Percentiles rank a stretch among this genome's conserved stretches.
These are phyloP conservation scores for Fulica atra DNA, from an alignment of 2,113 vertebrate species.

Conservation along the genomic window DNA sequence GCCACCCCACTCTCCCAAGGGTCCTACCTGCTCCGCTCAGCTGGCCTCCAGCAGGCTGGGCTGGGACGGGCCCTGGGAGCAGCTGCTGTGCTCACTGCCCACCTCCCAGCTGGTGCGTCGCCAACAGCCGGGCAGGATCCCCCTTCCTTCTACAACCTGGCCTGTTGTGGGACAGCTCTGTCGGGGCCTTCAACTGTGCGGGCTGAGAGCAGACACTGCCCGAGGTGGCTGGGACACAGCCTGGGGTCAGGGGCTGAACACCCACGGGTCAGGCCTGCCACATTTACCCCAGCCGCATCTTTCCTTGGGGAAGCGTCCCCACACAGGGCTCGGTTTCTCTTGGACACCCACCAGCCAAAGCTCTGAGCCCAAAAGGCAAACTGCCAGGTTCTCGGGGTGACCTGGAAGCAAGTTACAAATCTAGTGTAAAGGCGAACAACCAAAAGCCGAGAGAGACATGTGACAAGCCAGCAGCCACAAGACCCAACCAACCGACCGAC, in stretches of 20 bases:
- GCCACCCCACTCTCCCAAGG: not conserved
- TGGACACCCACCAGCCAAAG: rapidly evolving
- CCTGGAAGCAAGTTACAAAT: not conserved
- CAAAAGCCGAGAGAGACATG: not conserved
- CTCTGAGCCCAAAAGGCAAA: rapidly evolving
- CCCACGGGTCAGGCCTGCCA: rapidly evolving
- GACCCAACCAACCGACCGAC: not conserved
- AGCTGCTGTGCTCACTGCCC: not conserved
- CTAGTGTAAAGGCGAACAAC: rapidly evolving
- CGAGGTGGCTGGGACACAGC: not conserved
- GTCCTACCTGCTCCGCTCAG: not conserved
- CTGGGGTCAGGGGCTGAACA: rapidly evolving
- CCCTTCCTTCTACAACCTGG: too few species aligned
- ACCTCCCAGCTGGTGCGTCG: not conserved
- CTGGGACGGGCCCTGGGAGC: too few species aligned
- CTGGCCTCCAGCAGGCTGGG: too few species aligned
- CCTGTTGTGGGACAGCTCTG: not conserved
- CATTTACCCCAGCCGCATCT: rapidly evolving
- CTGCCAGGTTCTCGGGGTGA: rapidly evolving
- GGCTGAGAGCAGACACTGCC: not conserved
- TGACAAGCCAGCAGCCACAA: not conserved
- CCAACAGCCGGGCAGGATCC: not conserved
- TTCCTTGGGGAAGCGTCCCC: not conserved
- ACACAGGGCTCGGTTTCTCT: not conserved
- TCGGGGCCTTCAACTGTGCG: not conserved